phyloP scores from a whole-genome alignment of 1,140 invertebrate species.

The Scylla paramamosain region DNA sequence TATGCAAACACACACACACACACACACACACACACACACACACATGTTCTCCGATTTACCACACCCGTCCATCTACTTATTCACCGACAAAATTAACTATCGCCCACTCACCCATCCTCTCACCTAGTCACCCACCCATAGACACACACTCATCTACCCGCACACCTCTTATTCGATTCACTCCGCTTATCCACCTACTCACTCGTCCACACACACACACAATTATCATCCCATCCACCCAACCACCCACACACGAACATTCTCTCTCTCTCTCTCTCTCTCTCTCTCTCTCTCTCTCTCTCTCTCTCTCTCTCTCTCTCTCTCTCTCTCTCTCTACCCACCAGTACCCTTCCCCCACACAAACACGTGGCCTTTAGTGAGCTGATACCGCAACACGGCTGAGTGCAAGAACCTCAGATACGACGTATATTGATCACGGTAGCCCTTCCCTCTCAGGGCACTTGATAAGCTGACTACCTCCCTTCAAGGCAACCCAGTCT shows the following conservation, averaged over 20 bases:
- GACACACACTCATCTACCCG: background rate
- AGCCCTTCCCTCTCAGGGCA: background rate
- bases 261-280: too few species aligned
- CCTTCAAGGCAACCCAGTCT: background rate
- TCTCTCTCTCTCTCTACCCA: too few species aligned
- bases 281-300: too few species aligned
- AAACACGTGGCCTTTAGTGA: background rate
- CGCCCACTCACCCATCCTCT: too few species aligned
- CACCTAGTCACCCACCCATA: background rate
- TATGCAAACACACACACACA: background rate
- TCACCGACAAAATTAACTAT: too few species aligned
- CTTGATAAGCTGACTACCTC: background rate
- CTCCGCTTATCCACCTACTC: background rate
- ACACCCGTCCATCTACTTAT: too few species aligned
- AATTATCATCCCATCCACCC: background rate
- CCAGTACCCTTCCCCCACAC: background rate
- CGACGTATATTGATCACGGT: background rate
- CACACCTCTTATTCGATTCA: background rate
- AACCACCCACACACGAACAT: background rate
- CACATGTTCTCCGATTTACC: too few species aligned
- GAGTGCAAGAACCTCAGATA: background rate
- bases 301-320: too few species aligned
- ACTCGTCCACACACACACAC: constrained; percentile 52
- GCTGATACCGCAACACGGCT: background rate
- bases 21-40: too few species aligned